Conservation (phyloP, 1,140 invertebrate species). For the Chymomyza costata region DNA sequence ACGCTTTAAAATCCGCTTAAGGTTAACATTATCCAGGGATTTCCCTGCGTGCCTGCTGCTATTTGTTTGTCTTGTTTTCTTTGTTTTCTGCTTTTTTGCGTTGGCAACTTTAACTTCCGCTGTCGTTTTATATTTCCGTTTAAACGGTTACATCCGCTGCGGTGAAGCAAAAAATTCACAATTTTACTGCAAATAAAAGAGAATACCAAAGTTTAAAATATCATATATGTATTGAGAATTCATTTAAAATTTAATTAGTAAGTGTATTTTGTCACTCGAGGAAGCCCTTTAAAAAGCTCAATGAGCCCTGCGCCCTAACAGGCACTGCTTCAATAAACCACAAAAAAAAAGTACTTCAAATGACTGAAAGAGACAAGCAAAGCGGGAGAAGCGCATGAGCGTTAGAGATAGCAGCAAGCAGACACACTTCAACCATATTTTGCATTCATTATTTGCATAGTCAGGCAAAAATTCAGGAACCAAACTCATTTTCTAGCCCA, state of each 20-base stretch:
- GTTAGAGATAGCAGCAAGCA: slow-evolving; percentile 1
- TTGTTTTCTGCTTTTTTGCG: neutral
- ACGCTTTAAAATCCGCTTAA: too few species aligned
- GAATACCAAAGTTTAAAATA: slow-evolving; percentile 4
- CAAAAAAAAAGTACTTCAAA: too few species aligned
- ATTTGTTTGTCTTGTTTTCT: neutral
- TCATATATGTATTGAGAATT: too few species aligned
- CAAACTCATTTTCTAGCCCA: slow-evolving; percentile 25
- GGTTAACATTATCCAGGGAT: too few species aligned
- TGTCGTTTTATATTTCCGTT: slow-evolving; percentile 22
- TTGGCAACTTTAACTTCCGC: slow-evolving; percentile 17
- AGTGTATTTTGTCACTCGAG: slow-evolving; percentile 18
- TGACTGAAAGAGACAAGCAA: too few species aligned
- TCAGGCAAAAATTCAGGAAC: slow-evolving; percentile 18
- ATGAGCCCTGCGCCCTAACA: too few species aligned
- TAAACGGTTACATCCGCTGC: slow-evolving; percentile 4
- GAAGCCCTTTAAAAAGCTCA: too few species aligned
- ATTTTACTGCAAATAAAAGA: slow-evolving; percentile 25
- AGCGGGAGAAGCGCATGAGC: too few species aligned
- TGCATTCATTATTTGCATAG: slow-evolving; percentile 68
- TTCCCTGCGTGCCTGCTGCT: too few species aligned
- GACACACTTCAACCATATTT: slow-evolving; percentile 62
- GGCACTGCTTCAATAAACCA: too few species aligned
- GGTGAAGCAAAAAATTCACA: neutral
- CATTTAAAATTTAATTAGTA: slow-evolving; percentile 48